Conservation (phyloP, 2,113 vertebrate species). For the Nibea albiflora region DNA sequence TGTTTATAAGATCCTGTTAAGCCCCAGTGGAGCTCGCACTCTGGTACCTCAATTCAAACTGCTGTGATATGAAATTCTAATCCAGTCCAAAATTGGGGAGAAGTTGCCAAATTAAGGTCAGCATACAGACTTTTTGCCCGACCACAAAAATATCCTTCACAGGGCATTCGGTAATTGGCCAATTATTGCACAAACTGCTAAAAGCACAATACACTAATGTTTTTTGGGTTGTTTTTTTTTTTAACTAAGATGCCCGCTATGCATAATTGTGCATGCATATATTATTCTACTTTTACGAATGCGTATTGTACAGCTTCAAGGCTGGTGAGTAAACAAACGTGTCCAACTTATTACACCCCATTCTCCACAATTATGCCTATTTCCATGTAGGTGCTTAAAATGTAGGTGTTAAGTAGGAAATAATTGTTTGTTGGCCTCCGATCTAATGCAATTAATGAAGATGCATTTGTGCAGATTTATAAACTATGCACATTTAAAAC, state of each 20-base stretch:
- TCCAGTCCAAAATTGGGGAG: conserved; percentile 34
- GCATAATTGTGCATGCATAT: conserved; percentile 41
- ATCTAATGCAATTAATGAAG: conserved; percentile 1
- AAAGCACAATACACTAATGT: conserved; percentile 54
- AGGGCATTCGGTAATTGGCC: conserved; percentile 59
- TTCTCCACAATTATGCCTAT: conserved; percentile 20
- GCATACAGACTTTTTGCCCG: conserved; percentile 1
- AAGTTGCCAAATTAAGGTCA: conserved; percentile 54
- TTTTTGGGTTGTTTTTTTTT: conserved; percentile 23
- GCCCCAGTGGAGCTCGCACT: conserved; percentile 46
- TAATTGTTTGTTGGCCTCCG: not conserved
- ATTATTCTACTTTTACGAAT: conserved; percentile 41
- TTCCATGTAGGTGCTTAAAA: conserved; percentile 18
- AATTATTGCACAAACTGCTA: conserved; percentile 64
- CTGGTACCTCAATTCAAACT: conserved; percentile 58
- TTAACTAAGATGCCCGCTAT: conserved; percentile 19
- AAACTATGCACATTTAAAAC: conserved; percentile 4
- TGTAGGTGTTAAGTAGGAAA: not conserved
- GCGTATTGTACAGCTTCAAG: conserved; percentile 37
- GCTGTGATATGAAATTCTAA: conserved; percentile 66
- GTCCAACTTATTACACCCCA: conserved; percentile 21
- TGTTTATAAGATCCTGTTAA: conserved; percentile 66
- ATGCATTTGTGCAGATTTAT: not conserved
- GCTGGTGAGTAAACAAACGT: conserved; percentile 45
- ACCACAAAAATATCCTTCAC: conserved; percentile 43